Evolutionary conservation across 2,113 vertebrate genomes (phyloP), one percentile per base, ranked within the genome.

Genomic region (Brachyhypopomus occidentalis): DNA sequence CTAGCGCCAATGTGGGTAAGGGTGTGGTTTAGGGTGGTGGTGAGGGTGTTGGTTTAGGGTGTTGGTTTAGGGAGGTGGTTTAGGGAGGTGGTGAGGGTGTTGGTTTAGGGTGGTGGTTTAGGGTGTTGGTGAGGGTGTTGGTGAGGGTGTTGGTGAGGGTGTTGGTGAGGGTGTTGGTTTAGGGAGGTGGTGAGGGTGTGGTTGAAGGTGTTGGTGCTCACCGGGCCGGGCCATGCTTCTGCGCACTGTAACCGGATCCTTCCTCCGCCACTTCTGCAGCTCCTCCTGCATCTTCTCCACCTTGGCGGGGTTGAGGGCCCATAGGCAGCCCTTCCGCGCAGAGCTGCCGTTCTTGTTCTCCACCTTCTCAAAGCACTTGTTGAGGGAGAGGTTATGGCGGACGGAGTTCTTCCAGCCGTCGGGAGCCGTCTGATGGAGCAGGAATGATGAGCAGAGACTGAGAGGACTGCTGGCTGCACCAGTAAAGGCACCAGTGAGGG

Each of bases 331-430:
- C 84, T 99, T 99, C 2, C 97, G 87, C 23, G 96, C 98, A 0
- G 95, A 94, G 84, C 91, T 96, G 5, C 96, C 95, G 0, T 93
- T 95, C 85, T 97, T 98, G 89, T 96, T 98, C 88, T 99, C 97
- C 3, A 98, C 95, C 84, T 99, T 99, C 90, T 98, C 95, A n/a
- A 99, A 99, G 88, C 97, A 98, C 84, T 99, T 99, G 92, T 99
- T 99, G 87, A 99, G 87, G 20, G 98, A 99, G 0, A 99, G 93
- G 78, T 99, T 99, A 94, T 99, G 98, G 58, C 98, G 95, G 55
- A 99, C 97, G 0, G 98, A 99, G 91, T 99, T 99, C 92, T 99
- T 99, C 98, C 97, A 99, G 25, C 98, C 98, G 20, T 99, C 97
- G 0, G 97, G 98, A 4, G 98, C 97, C 4, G 96, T 98, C 98